A percentile compares a stretch with the other conserved stretches of the same genome.
phyloP scores from a whole-genome alignment of 2,797 vertebrate genomes.

The Cyprinella venusta region DNA sequence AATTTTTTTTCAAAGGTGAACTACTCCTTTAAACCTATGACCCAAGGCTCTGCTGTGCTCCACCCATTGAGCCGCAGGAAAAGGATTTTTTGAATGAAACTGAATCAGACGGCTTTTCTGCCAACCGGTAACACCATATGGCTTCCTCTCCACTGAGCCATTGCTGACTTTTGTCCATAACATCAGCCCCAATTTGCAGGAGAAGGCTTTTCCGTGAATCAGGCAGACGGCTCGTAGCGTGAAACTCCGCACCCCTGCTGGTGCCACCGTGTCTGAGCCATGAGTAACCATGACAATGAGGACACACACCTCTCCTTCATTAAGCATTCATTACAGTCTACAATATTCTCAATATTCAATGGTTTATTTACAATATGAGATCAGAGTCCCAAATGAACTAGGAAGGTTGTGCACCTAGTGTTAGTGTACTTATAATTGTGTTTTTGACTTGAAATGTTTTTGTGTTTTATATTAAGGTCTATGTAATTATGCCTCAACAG shows the following conservation, averaged over 20 bases:
- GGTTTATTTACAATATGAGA: neutral
- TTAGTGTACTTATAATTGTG: too few relatives aligned
- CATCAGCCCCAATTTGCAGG: conserved; percentile 16
- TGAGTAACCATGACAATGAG: conserved; percentile 40
- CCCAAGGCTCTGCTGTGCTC: neutral
- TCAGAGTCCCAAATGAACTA: neutral
- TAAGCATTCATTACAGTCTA: conserved; percentile 20
- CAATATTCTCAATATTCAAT: conserved; percentile 10
- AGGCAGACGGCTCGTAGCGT: conserved; percentile 51
- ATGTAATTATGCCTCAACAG: too few relatives aligned
- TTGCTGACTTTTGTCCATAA: conserved; percentile 54
- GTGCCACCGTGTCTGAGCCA: conserved; percentile 19
- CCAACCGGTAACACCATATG: conserved; percentile 49
- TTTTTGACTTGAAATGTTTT: too few relatives aligned
- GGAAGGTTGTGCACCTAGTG: too few relatives aligned
- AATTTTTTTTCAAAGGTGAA: too few relatives aligned
- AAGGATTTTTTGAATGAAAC: conserved; percentile 2
- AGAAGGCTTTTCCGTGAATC: conserved; percentile 27
- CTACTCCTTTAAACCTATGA: too few relatives aligned
- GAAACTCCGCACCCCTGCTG: conserved; percentile 45
- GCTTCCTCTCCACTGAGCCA: conserved; percentile 30
- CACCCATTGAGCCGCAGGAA: conserved; percentile 18
- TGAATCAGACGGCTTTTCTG: conserved; percentile 9
- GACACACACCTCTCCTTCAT: conserved; percentile 34
- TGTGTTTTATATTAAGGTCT: too few relatives aligned